Evolutionary conservation across 2,113 vertebrate genomes (phyloP).

Genomic region (Anolis sagrei): DNA sequence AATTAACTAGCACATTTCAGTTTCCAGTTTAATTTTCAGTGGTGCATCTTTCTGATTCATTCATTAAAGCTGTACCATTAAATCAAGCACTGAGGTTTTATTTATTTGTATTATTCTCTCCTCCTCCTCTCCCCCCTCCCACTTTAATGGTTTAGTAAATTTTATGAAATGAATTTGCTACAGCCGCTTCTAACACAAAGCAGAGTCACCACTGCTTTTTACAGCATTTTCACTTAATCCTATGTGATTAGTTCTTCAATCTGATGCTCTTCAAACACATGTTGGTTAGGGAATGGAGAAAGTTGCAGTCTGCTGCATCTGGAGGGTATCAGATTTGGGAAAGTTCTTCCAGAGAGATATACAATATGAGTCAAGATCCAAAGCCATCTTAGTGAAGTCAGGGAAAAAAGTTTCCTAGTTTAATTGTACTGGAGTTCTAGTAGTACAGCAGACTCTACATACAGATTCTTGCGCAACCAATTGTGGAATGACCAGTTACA

Average conservation of each 20-base stretch:
- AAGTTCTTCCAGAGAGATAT: not conserved
- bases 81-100: constrained; percentile 34
- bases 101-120: constrained; percentile 35
- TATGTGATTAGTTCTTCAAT: not conserved
- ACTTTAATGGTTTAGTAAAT: not conserved
- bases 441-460: no score
- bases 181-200: constrained; percentile 18
- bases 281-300: not conserved
- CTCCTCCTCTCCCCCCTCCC: not conserved
- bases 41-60: constrained; percentile 46
- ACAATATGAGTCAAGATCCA: no score
- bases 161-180: constrained; percentile 30
- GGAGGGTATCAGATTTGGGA: not conserved
- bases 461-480: no score
- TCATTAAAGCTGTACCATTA: constrained; percentile 26
- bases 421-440: no score
- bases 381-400: no score
- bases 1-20: constrained; percentile 54
- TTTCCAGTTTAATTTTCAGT: constrained; percentile 48
- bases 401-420: no score
- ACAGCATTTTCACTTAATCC: not conserved
- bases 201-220: constrained; percentile 2
- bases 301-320: not conserved
- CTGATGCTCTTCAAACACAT: not conserved
- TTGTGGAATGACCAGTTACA: no score